Evolutionary conservation across 2,113 vertebrate genomes (phyloP).

Genomic region (Ophthalmolycus amberensis): DNA sequence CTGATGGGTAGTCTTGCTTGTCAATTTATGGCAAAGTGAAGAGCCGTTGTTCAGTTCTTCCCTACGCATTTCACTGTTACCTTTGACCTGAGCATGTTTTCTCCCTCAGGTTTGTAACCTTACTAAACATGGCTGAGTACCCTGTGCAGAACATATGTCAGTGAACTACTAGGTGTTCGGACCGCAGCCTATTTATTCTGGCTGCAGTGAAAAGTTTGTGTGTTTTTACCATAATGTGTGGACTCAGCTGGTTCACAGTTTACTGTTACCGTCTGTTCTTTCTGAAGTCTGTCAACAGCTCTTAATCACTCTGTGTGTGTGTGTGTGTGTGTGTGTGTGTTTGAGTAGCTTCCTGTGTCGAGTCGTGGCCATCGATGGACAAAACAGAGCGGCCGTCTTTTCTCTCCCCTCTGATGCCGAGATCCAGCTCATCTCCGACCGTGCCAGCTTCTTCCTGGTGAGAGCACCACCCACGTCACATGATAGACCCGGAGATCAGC

Average conservation of each 20-base stretch:
- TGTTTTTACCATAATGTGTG: conserved; percentile 17
- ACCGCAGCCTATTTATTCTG: neutral
- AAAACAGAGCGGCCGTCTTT: conserved; percentile 84
- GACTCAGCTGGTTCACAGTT: conserved; percentile 55
- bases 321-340: conserved; percentile 11
- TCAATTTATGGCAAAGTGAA: neutral
- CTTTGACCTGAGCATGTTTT: neutral
- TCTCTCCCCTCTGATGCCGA: conserved; percentile 84
- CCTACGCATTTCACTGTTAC: neutral
- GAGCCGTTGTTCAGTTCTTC: neutral
- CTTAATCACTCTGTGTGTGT: conserved; percentile 23
- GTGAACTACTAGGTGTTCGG: too few relatives aligned
- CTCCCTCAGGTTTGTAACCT: neutral
- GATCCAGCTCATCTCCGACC: conserved; percentile 86
- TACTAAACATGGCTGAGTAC: neutral
- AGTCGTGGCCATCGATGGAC: conserved; percentile 84
- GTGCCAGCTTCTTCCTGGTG: conserved; percentile 91
- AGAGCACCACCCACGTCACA: conserved; percentile 30
- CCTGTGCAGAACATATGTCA: neutral
- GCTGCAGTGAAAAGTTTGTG: neutral
- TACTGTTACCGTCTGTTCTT: neutral
- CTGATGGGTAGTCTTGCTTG: neutral
- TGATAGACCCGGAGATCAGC: neutral
- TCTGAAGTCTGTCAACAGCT: conserved; percentile 24
- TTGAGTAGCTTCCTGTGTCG: conserved; percentile 91